phyloP scores from a whole-genome alignment of 1,140 invertebrate species.

The Zaprionus vittiger region DNA sequence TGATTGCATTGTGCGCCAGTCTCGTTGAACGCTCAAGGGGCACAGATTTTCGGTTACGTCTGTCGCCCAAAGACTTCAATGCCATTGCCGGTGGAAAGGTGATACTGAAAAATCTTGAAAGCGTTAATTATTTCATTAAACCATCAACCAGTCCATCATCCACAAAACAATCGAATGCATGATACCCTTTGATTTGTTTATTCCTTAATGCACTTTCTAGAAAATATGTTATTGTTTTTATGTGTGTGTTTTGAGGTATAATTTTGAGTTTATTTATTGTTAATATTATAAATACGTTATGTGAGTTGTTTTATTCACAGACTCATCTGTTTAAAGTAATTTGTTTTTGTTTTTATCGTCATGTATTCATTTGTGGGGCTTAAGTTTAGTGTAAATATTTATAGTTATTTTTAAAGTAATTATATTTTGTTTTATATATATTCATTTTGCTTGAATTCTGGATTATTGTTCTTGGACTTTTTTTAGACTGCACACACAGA shows the following conservation, averaged over 20 bases:
- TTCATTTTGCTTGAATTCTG: no score
- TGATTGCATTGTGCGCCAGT: conserved; percentile 95
- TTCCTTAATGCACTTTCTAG: conserved; percentile 10
- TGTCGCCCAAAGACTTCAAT: conserved; percentile 91
- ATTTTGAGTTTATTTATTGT: background rate
- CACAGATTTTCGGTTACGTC: conserved; percentile 89
- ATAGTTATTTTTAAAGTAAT: background rate
- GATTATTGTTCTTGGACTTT: no score
- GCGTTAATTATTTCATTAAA: conserved; percentile 51
- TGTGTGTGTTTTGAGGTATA: background rate
- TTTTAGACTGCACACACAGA: no score
- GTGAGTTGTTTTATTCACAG: background rate
- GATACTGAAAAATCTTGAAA: conserved; percentile 72
- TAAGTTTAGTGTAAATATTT: background rate
- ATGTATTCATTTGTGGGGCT: background rate
- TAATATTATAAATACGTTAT: background rate
- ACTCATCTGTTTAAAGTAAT: background rate
- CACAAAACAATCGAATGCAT: conserved; percentile 35
- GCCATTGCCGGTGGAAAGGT: conserved; percentile 94
- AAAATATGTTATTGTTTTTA: conserved; percentile 5
- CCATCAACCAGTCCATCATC: conserved; percentile 11
- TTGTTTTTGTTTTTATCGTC: background rate
- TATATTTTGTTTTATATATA: no score
- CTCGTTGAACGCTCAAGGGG: conserved; percentile 95
- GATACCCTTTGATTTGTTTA: conserved; percentile 27